A percentile compares a stretch with the other conserved stretches of the same genome.
Evolutionary conservation across 2,888 invertebrate genomes (phyloP).

Genomic region (Dicyrtomina minuta): DNA sequence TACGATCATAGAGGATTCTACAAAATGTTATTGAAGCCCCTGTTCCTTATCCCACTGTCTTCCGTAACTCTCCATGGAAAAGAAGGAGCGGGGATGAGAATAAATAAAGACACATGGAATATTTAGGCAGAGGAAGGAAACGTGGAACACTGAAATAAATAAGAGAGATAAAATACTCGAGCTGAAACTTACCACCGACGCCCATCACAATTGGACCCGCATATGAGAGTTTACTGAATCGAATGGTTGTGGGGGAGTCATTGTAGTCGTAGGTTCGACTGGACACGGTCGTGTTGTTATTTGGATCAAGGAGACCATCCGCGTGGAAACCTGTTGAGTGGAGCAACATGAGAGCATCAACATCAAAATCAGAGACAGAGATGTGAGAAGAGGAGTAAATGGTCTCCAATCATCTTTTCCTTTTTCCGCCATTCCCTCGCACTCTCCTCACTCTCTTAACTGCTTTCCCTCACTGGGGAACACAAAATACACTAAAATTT

Average conservation of each 20-base stretch:
- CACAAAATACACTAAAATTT: no score
- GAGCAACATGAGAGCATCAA: background rate
- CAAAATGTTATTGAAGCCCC: no score
- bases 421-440: background rate
- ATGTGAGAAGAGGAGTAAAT: background rate
- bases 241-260: conserved; percentile 55
- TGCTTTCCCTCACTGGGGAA: no score
- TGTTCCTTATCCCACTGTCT: no score
- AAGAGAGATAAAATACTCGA: no score
- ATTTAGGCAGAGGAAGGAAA: no score
- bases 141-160: no score
- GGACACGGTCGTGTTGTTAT: conserved; percentile 40
- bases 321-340: conserved; percentile 49
- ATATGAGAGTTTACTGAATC: conserved; percentile 86
- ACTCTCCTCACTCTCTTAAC: background rate
- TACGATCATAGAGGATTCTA: no score
- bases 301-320: conserved; percentile 47
- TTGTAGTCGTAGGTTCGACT: conserved; percentile 32
- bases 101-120: no score
- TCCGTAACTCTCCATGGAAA: no score
- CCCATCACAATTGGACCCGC: conserved; percentile 98
- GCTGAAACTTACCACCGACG: conserved; percentile 74
- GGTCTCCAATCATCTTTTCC: background rate
- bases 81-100: no score
- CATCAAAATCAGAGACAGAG: background rate